phyloP scores from a whole-genome alignment of 2,888 invertebrate genomes.

The Trichopoda pennipes region DNA sequence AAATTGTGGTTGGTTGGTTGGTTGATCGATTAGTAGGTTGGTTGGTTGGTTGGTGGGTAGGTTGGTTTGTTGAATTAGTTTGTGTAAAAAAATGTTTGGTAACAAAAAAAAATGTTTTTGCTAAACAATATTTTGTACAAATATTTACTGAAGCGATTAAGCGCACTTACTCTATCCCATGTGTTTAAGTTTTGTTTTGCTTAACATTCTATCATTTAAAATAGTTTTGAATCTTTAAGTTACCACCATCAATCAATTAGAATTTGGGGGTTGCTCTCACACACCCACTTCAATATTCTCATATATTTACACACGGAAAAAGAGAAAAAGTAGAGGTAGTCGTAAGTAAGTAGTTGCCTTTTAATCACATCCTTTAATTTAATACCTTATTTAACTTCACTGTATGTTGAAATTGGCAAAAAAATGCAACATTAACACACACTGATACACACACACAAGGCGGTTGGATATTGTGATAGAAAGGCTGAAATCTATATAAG shows the following conservation, averaged over 20 bases:
- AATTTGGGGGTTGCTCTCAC: slow-evolving; percentile 63
- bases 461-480: slow-evolving; percentile 56
- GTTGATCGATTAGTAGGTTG: not conserved
- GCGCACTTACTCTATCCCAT: slow-evolving; percentile 67
- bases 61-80: slow-evolving; percentile 34
- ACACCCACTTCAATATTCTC: slow-evolving; percentile 57
- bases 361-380: slow-evolving; percentile 54
- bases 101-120: slow-evolving; percentile 67
- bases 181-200: slow-evolving; percentile 42
- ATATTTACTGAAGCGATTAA: slow-evolving; percentile 64
- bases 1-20: slow-evolving; percentile 26
- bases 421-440: slow-evolving; percentile 55
- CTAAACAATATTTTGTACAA: slow-evolving; percentile 64
- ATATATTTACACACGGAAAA: slow-evolving; percentile 53
- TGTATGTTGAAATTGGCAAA: slow-evolving; percentile 48
- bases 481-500: slow-evolving; percentile 65
- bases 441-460: slow-evolving; percentile 39
- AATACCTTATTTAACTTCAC: slow-evolving; percentile 47
- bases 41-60: not conserved
- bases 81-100: slow-evolving; percentile 64
- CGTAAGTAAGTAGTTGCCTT: slow-evolving; percentile 60
- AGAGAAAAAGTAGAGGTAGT: slow-evolving; percentile 53
- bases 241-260: slow-evolving; percentile 66
- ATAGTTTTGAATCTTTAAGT: slow-evolving; percentile 49
- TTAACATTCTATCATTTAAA: slow-evolving; percentile 55